phyloP scores from a whole-genome alignment of 2,113 vertebrate species.

The Oryctolagus cuniculus region DNA sequence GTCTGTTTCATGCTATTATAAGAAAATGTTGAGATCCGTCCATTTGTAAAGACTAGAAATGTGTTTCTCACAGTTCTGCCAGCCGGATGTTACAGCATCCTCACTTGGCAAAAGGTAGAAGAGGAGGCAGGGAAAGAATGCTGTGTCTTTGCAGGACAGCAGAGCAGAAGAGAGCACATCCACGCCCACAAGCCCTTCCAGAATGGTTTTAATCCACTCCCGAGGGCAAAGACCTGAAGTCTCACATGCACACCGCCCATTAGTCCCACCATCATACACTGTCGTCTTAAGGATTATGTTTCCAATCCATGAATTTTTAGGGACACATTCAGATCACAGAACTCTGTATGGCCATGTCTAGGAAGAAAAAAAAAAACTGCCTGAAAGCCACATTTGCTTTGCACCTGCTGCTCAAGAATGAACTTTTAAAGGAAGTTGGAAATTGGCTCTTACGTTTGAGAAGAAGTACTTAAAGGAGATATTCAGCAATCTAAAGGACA shows the following conservation, averaged over 20 bases:
- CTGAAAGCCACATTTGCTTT: conserved; percentile 7
- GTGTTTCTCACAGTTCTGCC: background rate
- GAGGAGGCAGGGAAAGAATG: too few species aligned
- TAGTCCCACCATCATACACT: background rate
- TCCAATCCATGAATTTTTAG: background rate
- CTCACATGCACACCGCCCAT: background rate
- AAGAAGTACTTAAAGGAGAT: background rate
- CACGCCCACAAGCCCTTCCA: background rate
- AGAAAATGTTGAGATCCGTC: background rate
- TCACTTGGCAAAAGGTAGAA: background rate
- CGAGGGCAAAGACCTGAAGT: background rate
- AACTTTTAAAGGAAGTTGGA: background rate
- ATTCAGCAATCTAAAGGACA: conserved; percentile 33
- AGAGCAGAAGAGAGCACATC: background rate
- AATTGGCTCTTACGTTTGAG: background rate
- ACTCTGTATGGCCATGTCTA: background rate
- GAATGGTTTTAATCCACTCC: background rate
- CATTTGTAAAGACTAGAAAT: background rate
- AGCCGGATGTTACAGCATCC: background rate
- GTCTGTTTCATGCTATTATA: background rate
- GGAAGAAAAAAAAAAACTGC: background rate
- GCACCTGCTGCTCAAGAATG: conserved; percentile 28
- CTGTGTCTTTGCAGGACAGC: background rate
- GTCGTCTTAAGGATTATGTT: background rate
- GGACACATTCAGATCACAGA: background rate